Base-by-base conservation (phyloP, 2,888 invertebrate genomes). In the Achlya flavicornis region DNA sequence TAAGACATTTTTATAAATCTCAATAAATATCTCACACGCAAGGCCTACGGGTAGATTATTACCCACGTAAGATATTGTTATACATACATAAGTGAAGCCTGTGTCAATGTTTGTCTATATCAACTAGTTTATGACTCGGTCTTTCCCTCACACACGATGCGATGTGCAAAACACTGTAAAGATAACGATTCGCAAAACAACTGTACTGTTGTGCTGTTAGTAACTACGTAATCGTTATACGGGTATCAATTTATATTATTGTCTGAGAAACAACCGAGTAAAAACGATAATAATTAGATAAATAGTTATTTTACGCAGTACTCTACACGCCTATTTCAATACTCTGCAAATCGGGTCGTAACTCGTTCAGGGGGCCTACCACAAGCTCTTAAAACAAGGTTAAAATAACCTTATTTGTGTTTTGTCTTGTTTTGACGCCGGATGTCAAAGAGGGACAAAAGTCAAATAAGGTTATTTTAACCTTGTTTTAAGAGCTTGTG, bases 171-270 rank as follows among this genome's bases (percentile, higher is more conserved):
- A 53, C 53, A 53, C 14, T 53, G 38, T 26, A 32, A 63, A 62
- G 62, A 62, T 62, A 62, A 46, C 3, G 43, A 12, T 19, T 16
- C 16, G 43, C 62, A 62, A 62, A 62, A 62, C 62, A 62, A 62
- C 43, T 57, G 41, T 19, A n/a, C 41, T 61, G 38, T 61, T 53
- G 19, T 38, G 14, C 6, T n/a, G 19, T 53, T 8, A 12, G 16
- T 14, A 59, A 16, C 59, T 59, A 16, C 41, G 59, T 38, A 59
- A 53, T 16, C 48, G 7, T 48, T 48, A 7, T 8, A 0, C 19
- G 19, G 19, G 1, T 46, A 46, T 46, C 14, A 46, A 12, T 46
- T n/a, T 26, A 26, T 26, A 26, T n/a, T 5, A n/a, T 43, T 43
- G 11, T 12, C 41, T 26, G 26, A 26, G 2, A 26, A 26, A 26